Percentiles rank a stretch among this genome's conserved stretches.
These are phyloP conservation scores for Trididemnum clinides DNA, from an alignment of 23 tunicate species.

Conservation along the genomic window DNA sequence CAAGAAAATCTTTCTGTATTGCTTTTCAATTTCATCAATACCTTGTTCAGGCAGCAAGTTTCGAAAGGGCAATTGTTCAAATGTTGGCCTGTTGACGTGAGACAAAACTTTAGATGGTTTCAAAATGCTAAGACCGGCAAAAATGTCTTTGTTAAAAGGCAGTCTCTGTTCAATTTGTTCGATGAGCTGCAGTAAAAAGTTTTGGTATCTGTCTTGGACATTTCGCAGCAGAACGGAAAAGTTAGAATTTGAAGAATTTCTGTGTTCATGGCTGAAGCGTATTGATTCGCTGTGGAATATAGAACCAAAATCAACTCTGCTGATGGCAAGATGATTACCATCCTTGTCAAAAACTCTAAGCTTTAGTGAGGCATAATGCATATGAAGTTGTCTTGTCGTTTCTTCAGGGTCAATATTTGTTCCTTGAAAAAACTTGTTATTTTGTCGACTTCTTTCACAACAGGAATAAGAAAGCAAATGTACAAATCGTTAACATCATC, in stretches of 20 bases:
- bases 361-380: conserved; percentile 9
- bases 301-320: conserved; percentile 23
- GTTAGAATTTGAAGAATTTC: neutral
- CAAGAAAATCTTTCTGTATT: conserved; percentile 33
- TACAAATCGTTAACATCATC: conserved; percentile 10
- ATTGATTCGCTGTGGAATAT: conserved; percentile 6
- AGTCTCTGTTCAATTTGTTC: neutral
- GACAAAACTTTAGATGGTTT: conserved; percentile 26
- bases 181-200: neutral
- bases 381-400: neutral
- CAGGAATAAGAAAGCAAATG: neutral
- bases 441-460: conserved; percentile 22
- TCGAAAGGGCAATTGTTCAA: conserved; percentile 14
- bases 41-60: neutral
- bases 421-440: conserved; percentile 31
- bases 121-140: neutral
- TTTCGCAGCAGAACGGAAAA: neutral
- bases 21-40: conserved; percentile 17
- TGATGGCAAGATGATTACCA: neutral
- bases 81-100: conserved; percentile 12
- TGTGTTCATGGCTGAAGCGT: conserved; percentile 7
- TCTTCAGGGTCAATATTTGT: conserved; percentile 37
- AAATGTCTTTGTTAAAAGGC: neutral
- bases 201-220: conserved; percentile 11
- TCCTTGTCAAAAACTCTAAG: neutral